Percentiles rank a stretch among this genome's conserved stretches.
Conservation (phyloP, 2,113 vertebrate genomes). For the Ictalurus punctatus region DNA sequence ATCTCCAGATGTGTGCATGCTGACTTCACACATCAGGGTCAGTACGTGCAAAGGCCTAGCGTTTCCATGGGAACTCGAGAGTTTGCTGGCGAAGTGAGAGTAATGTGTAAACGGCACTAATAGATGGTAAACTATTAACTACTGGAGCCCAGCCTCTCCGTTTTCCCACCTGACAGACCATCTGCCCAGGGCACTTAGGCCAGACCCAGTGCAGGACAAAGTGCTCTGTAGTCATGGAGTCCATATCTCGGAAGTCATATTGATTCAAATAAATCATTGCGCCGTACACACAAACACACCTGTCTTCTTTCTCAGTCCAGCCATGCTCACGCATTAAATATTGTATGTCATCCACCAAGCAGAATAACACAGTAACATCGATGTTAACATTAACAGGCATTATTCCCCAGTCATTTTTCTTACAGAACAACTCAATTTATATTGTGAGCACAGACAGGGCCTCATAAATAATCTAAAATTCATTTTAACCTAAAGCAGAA, state of each 20-base stretch:
- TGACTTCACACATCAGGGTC: slow-evolving; percentile 34
- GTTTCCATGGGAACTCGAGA: slow-evolving; percentile 41
- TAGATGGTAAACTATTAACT: slow-evolving; percentile 59
- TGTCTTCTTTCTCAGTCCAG: slow-evolving; percentile 14
- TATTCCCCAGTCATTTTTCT: too few species aligned
- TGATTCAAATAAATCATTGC: slow-evolving; percentile 51
- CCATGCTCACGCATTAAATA: background rate
- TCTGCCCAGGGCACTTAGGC: slow-evolving; percentile 42
- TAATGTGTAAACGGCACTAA: slow-evolving; percentile 54
- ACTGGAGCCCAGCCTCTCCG: slow-evolving; percentile 10
- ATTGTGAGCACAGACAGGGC: background rate
- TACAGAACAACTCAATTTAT: background rate
- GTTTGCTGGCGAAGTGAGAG: slow-evolving; percentile 22
- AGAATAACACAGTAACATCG: background rate
- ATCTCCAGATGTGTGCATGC: slow-evolving; percentile 28
- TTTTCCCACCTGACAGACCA: slow-evolving; percentile 45
- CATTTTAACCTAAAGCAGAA: slow-evolving; percentile 26
- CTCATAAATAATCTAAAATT: slow-evolving; percentile 38
- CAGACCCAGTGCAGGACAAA: background rate
- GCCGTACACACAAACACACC: slow-evolving; percentile 37
- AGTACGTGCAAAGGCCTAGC: slow-evolving; percentile 42
- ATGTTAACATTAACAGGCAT: background rate
- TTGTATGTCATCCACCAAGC: background rate
- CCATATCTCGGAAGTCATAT: slow-evolving; percentile 50
- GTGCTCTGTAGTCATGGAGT: slow-evolving; percentile 38